Percentiles rank a stretch among this genome's conserved stretches.
phyloP scores from a whole-genome alignment of 2,113 vertebrate species.

The Muscicapa adusta region DNA sequence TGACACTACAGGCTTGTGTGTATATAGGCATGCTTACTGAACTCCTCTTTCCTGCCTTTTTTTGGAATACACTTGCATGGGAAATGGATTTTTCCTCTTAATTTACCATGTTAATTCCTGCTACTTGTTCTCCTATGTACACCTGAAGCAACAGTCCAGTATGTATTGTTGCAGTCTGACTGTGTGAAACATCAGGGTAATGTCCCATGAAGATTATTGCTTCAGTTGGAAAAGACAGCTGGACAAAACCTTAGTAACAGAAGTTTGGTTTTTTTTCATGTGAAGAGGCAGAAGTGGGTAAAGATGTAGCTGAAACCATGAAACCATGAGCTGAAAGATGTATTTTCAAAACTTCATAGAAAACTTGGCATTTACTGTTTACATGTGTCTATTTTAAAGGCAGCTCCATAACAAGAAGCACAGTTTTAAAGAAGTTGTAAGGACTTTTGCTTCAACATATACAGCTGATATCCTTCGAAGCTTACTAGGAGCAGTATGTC shows the following conservation, averaged over 20 bases:
- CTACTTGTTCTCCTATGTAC: background rate
- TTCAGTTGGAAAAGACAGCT: background rate
- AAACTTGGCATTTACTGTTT: background rate
- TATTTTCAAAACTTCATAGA: background rate
- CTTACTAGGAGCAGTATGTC: background rate
- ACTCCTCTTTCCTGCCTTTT: background rate
- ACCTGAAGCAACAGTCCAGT: constrained; percentile 5
- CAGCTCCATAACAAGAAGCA: background rate
- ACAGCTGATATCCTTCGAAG: background rate
- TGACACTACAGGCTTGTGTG: background rate
- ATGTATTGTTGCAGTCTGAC: background rate
- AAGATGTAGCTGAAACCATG: background rate
- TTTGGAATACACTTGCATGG: background rate
- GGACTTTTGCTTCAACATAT: background rate
- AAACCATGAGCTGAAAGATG: background rate
- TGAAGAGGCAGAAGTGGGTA: background rate
- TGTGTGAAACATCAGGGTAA: background rate
- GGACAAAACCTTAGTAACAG: background rate
- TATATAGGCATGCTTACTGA: background rate
- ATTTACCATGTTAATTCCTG: background rate
- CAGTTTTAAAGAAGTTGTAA: background rate
- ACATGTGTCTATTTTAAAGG: background rate
- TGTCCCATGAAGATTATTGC: background rate
- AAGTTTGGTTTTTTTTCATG: background rate
- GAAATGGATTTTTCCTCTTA: background rate